Evolutionary conservation across 2,113 vertebrate species (phyloP).

Genomic region (Todiramphus saurophagus): DNA sequence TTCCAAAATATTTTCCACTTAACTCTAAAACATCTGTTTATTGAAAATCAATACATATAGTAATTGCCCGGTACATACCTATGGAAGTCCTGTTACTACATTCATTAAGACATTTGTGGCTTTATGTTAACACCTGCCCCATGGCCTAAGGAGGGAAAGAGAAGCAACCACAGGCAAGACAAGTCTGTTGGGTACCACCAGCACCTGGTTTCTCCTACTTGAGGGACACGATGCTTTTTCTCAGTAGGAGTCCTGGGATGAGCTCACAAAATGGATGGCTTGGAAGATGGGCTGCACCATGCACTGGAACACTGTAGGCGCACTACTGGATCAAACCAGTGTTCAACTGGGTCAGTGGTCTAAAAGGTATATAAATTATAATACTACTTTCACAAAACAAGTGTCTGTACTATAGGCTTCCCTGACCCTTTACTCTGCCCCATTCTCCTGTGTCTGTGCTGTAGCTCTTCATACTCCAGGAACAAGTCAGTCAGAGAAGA

Average conservation of each 20-base stretch:
- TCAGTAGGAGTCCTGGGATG: not conserved
- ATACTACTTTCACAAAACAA: not conserved
- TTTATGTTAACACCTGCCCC: not conserved
- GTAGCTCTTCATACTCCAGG: not conserved
- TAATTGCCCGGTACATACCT: not conserved
- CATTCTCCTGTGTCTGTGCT: not conserved
- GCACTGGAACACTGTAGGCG: not conserved
- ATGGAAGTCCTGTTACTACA: not conserved
- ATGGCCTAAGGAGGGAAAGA: not conserved
- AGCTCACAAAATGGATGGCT: not conserved
- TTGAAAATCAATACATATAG: slow-evolving; percentile 7
- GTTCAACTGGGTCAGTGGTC: not conserved
- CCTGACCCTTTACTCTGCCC: not conserved
- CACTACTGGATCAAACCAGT: not conserved
- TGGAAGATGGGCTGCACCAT: not conserved
- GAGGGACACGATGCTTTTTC: not conserved
- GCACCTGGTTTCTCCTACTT: not conserved
- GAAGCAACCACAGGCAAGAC: accelerated
- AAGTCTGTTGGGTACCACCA: not conserved
- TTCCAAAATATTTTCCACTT: not conserved
- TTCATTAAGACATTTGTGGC: not conserved
- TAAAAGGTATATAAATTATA: not conserved
- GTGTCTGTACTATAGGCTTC: not conserved
- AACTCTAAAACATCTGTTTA: not conserved
- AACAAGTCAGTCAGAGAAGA: not conserved